phyloP scores from a whole-genome alignment of 2,797 vertebrate genomes.

The Melanotaenia maccullochi region DNA sequence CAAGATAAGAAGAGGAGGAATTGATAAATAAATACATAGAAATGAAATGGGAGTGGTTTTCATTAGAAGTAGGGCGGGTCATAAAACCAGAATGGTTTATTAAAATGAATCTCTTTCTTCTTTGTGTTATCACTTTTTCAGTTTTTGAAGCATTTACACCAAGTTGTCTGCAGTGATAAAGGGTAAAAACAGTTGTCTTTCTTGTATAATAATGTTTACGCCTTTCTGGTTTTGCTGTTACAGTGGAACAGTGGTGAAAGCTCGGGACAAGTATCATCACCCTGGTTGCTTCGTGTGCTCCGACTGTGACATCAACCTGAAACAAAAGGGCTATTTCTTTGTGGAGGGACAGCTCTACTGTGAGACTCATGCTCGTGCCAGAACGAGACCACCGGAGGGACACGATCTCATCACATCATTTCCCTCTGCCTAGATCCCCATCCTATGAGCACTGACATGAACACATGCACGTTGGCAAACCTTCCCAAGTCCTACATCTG shows the following conservation, averaged over 20 bases:
- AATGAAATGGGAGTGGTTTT: not conserved
- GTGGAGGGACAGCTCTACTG: constrained; percentile 96
- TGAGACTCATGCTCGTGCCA: constrained; percentile 90
- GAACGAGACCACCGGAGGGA: constrained; percentile 91
- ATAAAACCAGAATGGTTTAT: not conserved
- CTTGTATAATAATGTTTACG: not conserved
- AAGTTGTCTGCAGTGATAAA: not conserved
- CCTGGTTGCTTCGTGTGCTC: constrained; percentile 96
- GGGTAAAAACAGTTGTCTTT: not conserved
- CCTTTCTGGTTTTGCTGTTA: constrained; percentile 8
- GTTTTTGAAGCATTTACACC: no score
- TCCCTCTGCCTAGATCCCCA: constrained; percentile 81
- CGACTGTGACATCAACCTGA: constrained; percentile 95
- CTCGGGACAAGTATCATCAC: constrained; percentile 92
- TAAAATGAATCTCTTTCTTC: not conserved
- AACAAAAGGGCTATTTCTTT: constrained; percentile 97
- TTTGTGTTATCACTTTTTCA: no score
- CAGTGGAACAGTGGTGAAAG: constrained; percentile 96
- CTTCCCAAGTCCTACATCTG: constrained; percentile 12
- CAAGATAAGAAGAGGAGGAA: not conserved
- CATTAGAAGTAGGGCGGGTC: not conserved
- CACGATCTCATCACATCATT: constrained; percentile 91
- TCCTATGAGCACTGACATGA: not conserved
- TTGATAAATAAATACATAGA: not conserved
- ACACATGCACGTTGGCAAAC: constrained; percentile 18